phyloP scores from a whole-genome alignment of 2,888 invertebrate genomes.

The Limnephilus lunatus region DNA sequence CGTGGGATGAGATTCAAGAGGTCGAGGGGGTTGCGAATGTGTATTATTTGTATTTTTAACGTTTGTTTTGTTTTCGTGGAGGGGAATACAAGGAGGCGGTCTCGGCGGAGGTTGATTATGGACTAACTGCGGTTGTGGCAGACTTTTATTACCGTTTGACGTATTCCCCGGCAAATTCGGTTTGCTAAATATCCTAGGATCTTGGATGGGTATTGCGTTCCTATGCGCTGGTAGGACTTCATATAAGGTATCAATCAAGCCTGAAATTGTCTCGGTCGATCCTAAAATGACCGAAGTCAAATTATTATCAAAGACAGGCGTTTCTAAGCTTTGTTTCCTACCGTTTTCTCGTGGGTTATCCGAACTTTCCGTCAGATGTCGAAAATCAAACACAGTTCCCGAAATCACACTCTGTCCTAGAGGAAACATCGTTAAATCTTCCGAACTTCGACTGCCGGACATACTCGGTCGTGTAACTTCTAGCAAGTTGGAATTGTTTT shows the following conservation, averaged over 20 bases:
- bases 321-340: conserved; percentile 60
- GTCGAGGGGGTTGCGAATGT: conserved; percentile 14
- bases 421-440: conserved; percentile 63
- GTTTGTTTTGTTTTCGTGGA: conserved; percentile 43
- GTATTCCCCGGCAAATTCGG: conserved; percentile 53
- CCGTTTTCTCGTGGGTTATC: conserved; percentile 50
- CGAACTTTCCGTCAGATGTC: conserved; percentile 59
- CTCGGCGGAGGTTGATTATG: conserved; percentile 55
- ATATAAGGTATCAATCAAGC: conserved; percentile 82
- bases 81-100: conserved; percentile 52
- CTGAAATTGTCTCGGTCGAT: conserved; percentile 85
- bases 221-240: conserved; percentile 69
- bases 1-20: conserved; percentile 21
- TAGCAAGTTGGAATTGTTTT: conserved; percentile 56
- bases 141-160: conserved; percentile 34
- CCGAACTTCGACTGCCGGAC: conserved; percentile 63
- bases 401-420: conserved; percentile 63
- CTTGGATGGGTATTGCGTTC: conserved; percentile 57
- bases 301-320: conserved; percentile 54
- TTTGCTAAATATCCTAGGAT: conserved; percentile 64
- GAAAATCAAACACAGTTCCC: conserved; percentile 65
- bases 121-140: background rate
- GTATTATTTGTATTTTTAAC: conserved; percentile 42
- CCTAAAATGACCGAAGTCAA: conserved; percentile 81
- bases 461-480: conserved; percentile 60